Evolutionary conservation across 2,113 vertebrate species (phyloP).

Genomic region (Zosterops hypoxanthus): DNA sequence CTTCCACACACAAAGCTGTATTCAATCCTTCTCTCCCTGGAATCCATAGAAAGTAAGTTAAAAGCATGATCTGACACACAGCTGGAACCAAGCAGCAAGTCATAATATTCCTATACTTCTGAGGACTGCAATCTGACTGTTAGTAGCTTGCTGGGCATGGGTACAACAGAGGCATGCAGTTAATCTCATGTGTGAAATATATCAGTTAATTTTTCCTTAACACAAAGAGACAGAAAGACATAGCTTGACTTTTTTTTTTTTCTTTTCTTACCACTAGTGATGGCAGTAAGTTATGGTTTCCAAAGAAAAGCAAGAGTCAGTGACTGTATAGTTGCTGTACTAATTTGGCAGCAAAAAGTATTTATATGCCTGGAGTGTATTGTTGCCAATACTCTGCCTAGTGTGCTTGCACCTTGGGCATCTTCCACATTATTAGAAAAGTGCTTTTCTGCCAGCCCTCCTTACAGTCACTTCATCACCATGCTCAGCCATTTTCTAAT

Average conservation of each 20-base stretch:
- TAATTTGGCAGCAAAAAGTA: background rate
- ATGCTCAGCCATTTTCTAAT: background rate
- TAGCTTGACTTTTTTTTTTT: background rate
- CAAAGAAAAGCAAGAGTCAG: background rate
- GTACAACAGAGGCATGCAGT: background rate
- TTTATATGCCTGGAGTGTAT: background rate
- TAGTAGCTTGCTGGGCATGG: background rate
- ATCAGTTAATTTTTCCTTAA: background rate
- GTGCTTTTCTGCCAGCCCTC: background rate
- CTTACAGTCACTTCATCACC: background rate
- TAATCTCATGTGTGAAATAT: background rate
- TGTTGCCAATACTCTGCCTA: slow-evolving; percentile 1
- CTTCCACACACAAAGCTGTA: background rate
- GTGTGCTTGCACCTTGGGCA: background rate
- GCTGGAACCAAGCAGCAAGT: background rate
- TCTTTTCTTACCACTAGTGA: background rate
- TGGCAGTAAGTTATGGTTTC: background rate
- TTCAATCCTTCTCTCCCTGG: background rate
- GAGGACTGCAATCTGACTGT: background rate
- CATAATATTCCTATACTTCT: background rate
- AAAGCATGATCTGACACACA: slow-evolving; percentile 26
- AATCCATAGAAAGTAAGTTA: background rate
- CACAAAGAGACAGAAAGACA: background rate
- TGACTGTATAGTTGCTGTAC: background rate
- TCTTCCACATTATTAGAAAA: slow-evolving; percentile 22